Percentiles rank a stretch among this genome's conserved stretches.
These are phyloP conservation scores for Polydrusus pterygomalis DNA, from an alignment of 2,888 invertebrate species.

Conservation along the genomic window DNA sequence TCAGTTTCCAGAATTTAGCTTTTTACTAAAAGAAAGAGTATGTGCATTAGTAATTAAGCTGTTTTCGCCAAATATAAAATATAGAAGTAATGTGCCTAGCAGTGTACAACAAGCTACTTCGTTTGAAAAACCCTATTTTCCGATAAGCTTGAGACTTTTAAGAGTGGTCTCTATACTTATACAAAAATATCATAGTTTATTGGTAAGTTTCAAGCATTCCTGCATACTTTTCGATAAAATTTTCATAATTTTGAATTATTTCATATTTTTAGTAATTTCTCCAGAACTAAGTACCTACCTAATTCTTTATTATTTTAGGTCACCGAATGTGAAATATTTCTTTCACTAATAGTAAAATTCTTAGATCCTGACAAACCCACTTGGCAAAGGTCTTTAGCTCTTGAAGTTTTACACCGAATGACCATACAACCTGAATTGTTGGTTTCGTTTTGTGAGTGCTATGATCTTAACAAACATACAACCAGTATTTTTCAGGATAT, in stretches of 20 bases:
- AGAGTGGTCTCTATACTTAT: conserved; percentile 94
- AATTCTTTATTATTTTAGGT: conserved; percentile 75
- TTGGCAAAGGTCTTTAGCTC: conserved; percentile 96
- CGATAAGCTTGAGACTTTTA: conserved; percentile 95
- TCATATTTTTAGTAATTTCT: background rate
- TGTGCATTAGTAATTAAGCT: conserved; percentile 98
- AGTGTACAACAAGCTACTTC: conserved; percentile 79
- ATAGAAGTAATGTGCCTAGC: conserved; percentile 77
- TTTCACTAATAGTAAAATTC: conserved; percentile 97
- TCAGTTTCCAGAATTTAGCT: conserved; percentile 95
- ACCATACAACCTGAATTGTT: conserved; percentile 90
- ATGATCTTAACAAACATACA: conserved; percentile 95
- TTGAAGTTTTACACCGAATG: conserved; percentile 97
- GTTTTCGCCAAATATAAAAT: conserved; percentile 99
- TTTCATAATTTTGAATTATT: background rate
- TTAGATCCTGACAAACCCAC: conserved; percentile 96
- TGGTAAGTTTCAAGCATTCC: conserved; percentile 77
- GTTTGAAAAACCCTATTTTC: conserved; percentile 95
- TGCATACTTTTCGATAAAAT: background rate
- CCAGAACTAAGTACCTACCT: no score
- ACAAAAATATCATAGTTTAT: conserved; percentile 91
- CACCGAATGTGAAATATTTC: conserved; percentile 98
- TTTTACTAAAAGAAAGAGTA: conserved; percentile 95
- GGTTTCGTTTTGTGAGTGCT: conserved; percentile 94
- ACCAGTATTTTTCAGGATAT: conserved; percentile 96